These are phyloP conservation scores for Silurus glanis DNA, from an alignment of 2,113 vertebrate genomes.

Conservation along the genomic window DNA sequence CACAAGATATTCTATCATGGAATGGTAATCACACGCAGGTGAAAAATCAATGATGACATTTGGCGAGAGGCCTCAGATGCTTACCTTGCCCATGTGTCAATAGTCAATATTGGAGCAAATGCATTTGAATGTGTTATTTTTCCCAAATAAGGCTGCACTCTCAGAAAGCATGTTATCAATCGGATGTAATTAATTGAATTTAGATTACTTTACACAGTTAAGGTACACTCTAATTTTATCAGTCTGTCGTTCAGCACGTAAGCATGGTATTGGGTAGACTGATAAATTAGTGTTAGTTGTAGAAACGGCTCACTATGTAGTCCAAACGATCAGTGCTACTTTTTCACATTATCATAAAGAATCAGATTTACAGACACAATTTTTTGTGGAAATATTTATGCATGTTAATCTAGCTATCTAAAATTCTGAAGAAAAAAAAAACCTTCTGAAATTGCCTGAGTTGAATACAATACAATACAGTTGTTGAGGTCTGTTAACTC, in stretches of 20 bases:
- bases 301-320: constrained; percentile 51
- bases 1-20: constrained; percentile 12
- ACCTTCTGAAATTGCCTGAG: constrained; percentile 30
- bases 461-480: constrained; percentile 38
- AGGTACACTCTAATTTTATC: constrained; percentile 60
- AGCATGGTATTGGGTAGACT: constrained; percentile 63
- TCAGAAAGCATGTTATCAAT: constrained; percentile 5
- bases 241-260: constrained; percentile 55
- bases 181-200: constrained; percentile 36
- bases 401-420: constrained; percentile 17
- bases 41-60: constrained; percentile 45
- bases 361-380: constrained; percentile 48
- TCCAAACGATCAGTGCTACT: constrained; percentile 56
- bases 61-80: neutral
- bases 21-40: constrained; percentile 25
- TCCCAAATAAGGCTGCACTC: neutral
- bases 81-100: constrained; percentile 26
- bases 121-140: constrained; percentile 25
- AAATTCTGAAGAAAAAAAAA: constrained; percentile 6
- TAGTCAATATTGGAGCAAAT: constrained; percentile 26
- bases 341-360: constrained; percentile 57
- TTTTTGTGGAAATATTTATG: constrained; percentile 54
- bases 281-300: constrained; percentile 62
- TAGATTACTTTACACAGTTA: constrained; percentile 35
- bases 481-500: constrained; percentile 54